Evolutionary conservation across 2,797 vertebrate species (phyloP).

Genomic region (Acanthurus tractus): DNA sequence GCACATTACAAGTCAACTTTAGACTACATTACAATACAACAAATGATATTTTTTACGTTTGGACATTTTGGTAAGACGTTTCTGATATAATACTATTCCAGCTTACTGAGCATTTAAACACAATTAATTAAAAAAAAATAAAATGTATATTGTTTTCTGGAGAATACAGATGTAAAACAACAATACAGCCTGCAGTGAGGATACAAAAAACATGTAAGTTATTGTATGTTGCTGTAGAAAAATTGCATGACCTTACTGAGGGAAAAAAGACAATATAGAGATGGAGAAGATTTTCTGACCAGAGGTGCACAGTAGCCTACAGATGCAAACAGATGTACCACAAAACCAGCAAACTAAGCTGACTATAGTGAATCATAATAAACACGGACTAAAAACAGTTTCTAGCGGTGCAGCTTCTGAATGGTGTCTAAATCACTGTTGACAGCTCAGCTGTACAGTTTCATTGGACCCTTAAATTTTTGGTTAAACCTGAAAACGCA

Average conservation of each 20-base stretch:
- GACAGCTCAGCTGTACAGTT: not conserved
- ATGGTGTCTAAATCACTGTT: not conserved
- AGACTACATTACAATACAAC: not conserved
- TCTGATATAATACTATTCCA: not conserved
- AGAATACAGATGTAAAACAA: not conserved
- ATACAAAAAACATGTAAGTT: no score
- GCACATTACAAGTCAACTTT: not conserved
- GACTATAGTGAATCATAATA: not conserved
- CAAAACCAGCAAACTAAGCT: not conserved
- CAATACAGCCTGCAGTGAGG: no score
- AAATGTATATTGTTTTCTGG: not conserved
- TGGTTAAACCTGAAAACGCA: no score
- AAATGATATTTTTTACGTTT: not conserved
- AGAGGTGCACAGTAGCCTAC: not conserved
- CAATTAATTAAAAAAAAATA: not conserved
- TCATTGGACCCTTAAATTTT: not conserved
- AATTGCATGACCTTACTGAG: not conserved
- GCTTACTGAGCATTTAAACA: not conserved
- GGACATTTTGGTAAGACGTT: not conserved
- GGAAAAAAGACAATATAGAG: not conserved
- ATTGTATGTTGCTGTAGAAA: not conserved
- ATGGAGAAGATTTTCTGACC: not conserved
- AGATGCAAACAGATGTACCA: not conserved
- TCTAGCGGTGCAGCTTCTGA: not conserved
- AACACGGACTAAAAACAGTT: not conserved